phyloP scores from a whole-genome alignment of 2,113 vertebrate genomes.

The Nothoprocta perdicaria region DNA sequence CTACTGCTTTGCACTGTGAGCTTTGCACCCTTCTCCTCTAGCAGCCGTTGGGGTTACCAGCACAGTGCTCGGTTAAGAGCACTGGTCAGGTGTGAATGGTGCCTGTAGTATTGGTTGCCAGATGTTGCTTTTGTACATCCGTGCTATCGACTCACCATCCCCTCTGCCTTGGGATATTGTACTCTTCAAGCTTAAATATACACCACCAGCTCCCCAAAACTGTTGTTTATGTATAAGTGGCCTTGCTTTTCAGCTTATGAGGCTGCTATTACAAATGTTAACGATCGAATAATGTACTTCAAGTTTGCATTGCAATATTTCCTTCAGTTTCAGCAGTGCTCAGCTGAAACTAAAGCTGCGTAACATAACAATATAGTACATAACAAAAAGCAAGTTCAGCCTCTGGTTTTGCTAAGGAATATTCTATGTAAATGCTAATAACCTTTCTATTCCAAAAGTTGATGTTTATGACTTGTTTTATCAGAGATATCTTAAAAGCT shows the following conservation, averaged over 20 bases:
- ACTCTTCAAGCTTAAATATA: neutral
- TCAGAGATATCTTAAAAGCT: neutral
- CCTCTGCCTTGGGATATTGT: neutral
- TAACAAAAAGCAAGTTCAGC: neutral
- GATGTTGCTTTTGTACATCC: neutral
- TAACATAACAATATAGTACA: too few relatives aligned
- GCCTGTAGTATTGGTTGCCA: neutral
- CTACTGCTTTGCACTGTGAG: neutral
- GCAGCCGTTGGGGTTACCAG: neutral
- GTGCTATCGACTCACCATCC: neutral
- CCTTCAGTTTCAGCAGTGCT: neutral
- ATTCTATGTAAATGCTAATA: neutral
- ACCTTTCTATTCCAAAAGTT: neutral
- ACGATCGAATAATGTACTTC: neutral
- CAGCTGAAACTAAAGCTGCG: neutral
- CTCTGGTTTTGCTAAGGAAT: neutral
- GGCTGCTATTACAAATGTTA: neutral
- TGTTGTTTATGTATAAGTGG: neutral
- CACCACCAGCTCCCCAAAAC: neutral
- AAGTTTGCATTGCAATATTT: neutral
- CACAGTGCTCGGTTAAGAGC: neutral
- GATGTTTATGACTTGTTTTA: neutral
- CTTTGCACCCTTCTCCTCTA: neutral
- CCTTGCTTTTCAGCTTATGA: neutral
- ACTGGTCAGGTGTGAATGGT: neutral